Base-by-base conservation (phyloP, 2,888 invertebrate species). In the Acleris emargana region DNA sequence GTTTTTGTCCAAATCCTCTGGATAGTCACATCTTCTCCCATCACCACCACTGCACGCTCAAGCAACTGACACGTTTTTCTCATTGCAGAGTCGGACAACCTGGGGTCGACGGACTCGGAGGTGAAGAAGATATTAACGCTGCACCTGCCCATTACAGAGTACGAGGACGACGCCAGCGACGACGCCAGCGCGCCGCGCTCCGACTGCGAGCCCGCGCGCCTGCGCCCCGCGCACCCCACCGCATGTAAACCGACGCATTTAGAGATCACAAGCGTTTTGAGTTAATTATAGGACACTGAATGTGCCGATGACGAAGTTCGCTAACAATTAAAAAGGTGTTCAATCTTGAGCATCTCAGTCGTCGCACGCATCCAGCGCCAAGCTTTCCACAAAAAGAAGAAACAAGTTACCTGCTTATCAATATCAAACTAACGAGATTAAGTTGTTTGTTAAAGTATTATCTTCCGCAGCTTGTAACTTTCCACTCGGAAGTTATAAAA, bases 41-140 rank as follows among this genome's bases (percentile, higher is more conserved):
- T 63, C 50, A 28, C 17, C 28, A 38, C 18, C 28, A 13, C 32
- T 42, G 50, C 62, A 16, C 62, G 42, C 42, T 47, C 58, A 55
- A 54, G 9, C 70, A 55, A 42, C 52, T 64, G 49, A 58, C 55
- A 25, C 55, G 53, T 50, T 66, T 52, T 52, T 72, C 68, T 64
- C 67, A 64, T 94, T 94, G 80, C 96, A 96, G 96, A 97, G 94
- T 96, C 96, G 93, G 97, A 97, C 95, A 97, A 97, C 95, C 95
- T 97, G 95, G 97, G 97, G 93, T 97, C 97, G 88, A 97, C 97
- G 94, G 97, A 97, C 95, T 97, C 97, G 93, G 97, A 97, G 95
- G 96, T 97, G 94, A 96, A 96, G 95, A 96, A 97, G 95, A 97
- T 97, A 94, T 91, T 97, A 95, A 96, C 96, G 89, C 96, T 97